Base-by-base conservation (phyloP, 2,113 vertebrate species). In the Oreochromis spilurus region DNA sequence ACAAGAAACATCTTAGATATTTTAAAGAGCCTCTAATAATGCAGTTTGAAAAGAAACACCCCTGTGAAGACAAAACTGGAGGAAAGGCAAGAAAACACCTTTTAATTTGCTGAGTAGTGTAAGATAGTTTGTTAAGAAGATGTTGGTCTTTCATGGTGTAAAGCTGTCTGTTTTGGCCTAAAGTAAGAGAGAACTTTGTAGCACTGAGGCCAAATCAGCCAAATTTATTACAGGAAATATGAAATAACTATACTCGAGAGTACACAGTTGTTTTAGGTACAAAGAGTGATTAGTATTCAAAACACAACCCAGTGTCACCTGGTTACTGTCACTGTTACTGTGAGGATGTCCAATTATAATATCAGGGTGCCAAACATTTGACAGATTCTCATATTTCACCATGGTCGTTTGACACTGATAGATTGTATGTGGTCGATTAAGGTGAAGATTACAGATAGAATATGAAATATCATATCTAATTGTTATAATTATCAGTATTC, bases 1-100 rank as follows among this genome's bases (percentile, higher is more conserved):
- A 94, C 83, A 91, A 92, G 93, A 96, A 94, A 95, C 93, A 94
- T 96, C 93, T 93, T 89, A 92, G 93, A 95, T 94, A 91, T 90
- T 95, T 94, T 93, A 94, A 95, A 95, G 85, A 88, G 87, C 89
- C 79, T 92, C 93, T 91, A 93, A 93, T 93, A 95, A 90, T 89
- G 88, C 80, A 81, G 88, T 93, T 92, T 89, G 89, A 62, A 82
- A 88, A 91, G 89, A 92, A 94, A 84, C 79, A 90, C 90, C 86
- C 89, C 83, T 5, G 83, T 45, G 62, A 86, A 94, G 87, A 91
- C 70, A 82, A 90, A 89, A 86, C 60, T 60, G 55, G 54, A 82
- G 31, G 88, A 55, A 90, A 79, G 85, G 84, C 57, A 87, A 87
- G 58, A 93, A 89, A 90, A 85, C 62, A 92, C 83, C 77, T 93